Evolutionary conservation across 2,888 invertebrate genomes (phyloP).

Genomic region (Morpho helenor): DNA sequence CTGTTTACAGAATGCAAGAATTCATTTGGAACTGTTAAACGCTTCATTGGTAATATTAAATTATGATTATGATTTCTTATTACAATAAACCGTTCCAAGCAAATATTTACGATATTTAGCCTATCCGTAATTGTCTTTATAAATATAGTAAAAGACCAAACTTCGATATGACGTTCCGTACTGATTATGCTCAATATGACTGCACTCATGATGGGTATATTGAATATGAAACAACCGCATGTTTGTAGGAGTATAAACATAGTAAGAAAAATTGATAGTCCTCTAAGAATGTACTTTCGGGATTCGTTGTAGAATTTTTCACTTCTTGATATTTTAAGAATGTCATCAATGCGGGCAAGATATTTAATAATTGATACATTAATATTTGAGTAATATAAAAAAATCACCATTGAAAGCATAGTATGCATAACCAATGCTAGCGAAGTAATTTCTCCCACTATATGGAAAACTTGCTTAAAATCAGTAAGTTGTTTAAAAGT

Average conservation of each 20-base stretch:
- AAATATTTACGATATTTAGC: constrained; percentile 42
- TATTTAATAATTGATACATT: constrained; percentile 37
- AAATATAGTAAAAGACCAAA: constrained; percentile 41
- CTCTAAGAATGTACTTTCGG: constrained; percentile 20
- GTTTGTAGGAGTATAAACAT: neutral
- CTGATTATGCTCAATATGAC: constrained; percentile 5
- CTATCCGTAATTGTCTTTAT: constrained; percentile 42
- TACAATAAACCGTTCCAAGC: constrained; percentile 36
- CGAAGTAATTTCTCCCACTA: constrained; percentile 36
- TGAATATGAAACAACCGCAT: neutral
- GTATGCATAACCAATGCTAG: constrained; percentile 40
- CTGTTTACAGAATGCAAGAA: constrained; percentile 32
- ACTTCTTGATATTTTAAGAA: constrained; percentile 15
- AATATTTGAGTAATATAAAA: constrained; percentile 34
- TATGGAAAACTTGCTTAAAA: constrained; percentile 27
- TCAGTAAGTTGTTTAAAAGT: neutral
- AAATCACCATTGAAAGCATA: constrained; percentile 32
- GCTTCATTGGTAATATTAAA: constrained; percentile 16
- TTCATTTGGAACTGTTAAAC: constrained; percentile 24
- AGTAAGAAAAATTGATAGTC: constrained; percentile 30
- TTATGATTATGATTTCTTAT: constrained; percentile 29
- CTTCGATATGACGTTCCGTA: constrained; percentile 43
- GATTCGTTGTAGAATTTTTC: constrained; percentile 34
- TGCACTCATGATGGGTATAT: neutral
- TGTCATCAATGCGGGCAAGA: constrained; percentile 37